A percentile compares a stretch with the other conserved stretches of the same genome.
Evolutionary conservation across 2,888 invertebrate genomes (phyloP).

Genomic region (Agrotis exclamationis): DNA sequence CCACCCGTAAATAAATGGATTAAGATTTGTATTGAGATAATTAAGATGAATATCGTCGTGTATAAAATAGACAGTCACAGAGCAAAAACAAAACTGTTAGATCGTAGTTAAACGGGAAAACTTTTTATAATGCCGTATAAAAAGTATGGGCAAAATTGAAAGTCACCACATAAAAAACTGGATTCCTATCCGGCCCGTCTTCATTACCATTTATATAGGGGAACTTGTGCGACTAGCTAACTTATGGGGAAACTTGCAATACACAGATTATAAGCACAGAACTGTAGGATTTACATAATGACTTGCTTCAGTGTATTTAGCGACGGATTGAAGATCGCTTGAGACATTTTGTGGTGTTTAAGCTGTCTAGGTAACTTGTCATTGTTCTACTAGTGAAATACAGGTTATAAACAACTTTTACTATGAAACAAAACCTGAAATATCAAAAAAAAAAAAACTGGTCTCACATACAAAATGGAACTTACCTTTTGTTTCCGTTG

Average conservation of each 20-base stretch:
- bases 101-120: slow-evolving; percentile 66
- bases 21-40: no score
- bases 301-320: slow-evolving; percentile 45
- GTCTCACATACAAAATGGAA: no score
- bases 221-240: slow-evolving; percentile 79
- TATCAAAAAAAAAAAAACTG: no score
- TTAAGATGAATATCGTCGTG: no score
- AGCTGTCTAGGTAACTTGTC: background rate
- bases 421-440: no score
- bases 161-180: slow-evolving; percentile 74
- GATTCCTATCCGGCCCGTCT: slow-evolving; percentile 64
- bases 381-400: no score
- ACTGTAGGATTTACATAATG: slow-evolving; percentile 63
- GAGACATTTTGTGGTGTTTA: background rate
- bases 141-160: slow-evolving; percentile 79
- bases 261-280: slow-evolving; percentile 73
- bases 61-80: background rate
- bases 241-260: slow-evolving; percentile 77
- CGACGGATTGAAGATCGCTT: background rate
- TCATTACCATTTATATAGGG: slow-evolving; percentile 87
- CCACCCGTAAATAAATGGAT: no score
- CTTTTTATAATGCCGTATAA: slow-evolving; percentile 68
- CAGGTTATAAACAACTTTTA: no score
- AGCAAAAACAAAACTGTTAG: slow-evolving; percentile 46
- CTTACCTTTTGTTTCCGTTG: no score